These are phyloP conservation scores for Osmoderma eremita DNA, from an alignment of 2,888 invertebrate species.

Conservation along the genomic window DNA sequence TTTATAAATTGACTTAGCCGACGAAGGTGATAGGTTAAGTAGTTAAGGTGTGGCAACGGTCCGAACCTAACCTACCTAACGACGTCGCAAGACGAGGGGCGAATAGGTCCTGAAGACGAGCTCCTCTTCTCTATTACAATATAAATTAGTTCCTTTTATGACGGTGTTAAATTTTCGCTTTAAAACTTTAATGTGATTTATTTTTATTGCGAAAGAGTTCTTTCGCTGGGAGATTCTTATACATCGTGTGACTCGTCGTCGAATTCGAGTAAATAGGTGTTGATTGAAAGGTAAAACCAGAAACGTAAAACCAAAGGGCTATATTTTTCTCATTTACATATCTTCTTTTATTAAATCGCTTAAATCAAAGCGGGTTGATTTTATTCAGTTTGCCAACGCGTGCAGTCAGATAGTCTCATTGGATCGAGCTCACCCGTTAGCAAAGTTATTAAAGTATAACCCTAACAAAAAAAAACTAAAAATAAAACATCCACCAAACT, in stretches of 20 bases:
- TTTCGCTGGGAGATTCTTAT: neutral
- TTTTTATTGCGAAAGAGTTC: conserved; percentile 12
- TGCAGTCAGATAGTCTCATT: too few relatives aligned
- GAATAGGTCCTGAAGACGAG: conserved; percentile 16
- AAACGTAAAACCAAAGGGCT: too few relatives aligned
- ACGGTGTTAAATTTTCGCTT: conserved; percentile 22
- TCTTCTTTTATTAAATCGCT: too few relatives aligned
- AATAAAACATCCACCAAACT: too few relatives aligned
- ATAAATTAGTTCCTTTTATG: conserved; percentile 50
- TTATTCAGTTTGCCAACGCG: too few relatives aligned
- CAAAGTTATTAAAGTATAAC: too few relatives aligned
- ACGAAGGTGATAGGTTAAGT: conserved; percentile 62
- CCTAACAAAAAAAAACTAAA: too few relatives aligned
- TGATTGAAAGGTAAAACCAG: neutral
- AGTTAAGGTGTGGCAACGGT: conserved; percentile 59
- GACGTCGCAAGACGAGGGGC: conserved; percentile 15
- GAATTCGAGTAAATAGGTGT: neutral
- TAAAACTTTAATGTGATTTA: conserved; percentile 14
- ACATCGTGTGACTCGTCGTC: neutral
- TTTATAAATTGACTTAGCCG: conserved; percentile 62
- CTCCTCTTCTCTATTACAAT: conserved; percentile 48
- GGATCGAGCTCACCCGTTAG: too few relatives aligned
- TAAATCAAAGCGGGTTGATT: too few relatives aligned
- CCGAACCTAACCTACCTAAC: conserved; percentile 52
- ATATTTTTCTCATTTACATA: too few relatives aligned